Base-by-base conservation (phyloP, 2,797 vertebrate species). In the Sebastes flavidus region DNA sequence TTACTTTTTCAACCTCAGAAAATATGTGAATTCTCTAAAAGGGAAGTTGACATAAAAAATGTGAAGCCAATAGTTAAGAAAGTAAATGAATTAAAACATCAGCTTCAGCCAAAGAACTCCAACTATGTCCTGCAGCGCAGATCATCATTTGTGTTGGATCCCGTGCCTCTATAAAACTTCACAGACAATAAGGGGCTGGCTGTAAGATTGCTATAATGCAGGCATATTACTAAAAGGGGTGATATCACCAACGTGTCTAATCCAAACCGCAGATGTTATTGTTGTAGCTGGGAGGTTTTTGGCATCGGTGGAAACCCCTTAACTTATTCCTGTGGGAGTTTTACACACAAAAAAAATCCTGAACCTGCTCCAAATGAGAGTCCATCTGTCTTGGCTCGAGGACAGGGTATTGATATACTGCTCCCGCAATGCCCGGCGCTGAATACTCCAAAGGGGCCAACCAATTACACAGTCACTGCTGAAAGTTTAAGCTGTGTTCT, bases 221-320 rank as follows among this genome's bases (percentile, higher is more conserved):
- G 83, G 81, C 80, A 42, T 83, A 75, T 88, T 82, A 81, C 85
- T 84, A 24, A 83, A 20, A 81, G 55, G 75, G 80, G 88, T 90
- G 90, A 92, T 88, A 90, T 92, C 89, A 92, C 86, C 86, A 56
- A 87, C 30, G n/a, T 63, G 80, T 86, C 79, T 90, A 75, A 91
- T 91, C 88, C 89, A 89, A 92, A 89, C 77, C 84, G 71, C 90
- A 92, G 86, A 92, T 91, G 89, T 86, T 92, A 86, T 89, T 89
- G 89, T 90, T 88, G 83, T 85, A 91, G 91, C 83, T 84, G 85
- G 73, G 84, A 89, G 88, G 81, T 73, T 91, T 49, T 71, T 90
- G 87, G 89, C 87, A 85, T 86, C 77, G 14, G 77, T 78, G 76
- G 76, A 88, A 81, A 88, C 83, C 77, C 77, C 87, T 91, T 63